Conservation (phyloP, 2,888 invertebrate genomes). For the Lasioglossum oenotherae region DNA sequence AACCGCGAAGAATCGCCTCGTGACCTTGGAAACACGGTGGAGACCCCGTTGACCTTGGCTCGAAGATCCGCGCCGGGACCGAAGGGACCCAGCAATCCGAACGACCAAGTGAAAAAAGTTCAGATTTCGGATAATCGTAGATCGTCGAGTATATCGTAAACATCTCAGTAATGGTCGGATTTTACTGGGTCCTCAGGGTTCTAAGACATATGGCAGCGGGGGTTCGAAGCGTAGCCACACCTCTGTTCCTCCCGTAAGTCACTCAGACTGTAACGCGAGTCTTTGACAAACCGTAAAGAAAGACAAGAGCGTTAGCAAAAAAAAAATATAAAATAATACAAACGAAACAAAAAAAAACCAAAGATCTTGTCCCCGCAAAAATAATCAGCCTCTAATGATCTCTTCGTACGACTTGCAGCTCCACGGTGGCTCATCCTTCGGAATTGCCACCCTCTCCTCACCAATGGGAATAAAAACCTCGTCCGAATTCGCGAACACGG, state of each 20-base stretch:
- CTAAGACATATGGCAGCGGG: slow-evolving; percentile 18
- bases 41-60: slow-evolving; percentile 50
- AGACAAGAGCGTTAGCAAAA: background rate
- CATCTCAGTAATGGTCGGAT: background rate
- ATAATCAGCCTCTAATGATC: slow-evolving; percentile 65
- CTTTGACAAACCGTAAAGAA: slow-evolving; percentile 17
- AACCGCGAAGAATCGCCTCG: background rate
- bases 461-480: slow-evolving; percentile 94
- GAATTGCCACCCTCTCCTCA: slow-evolving; percentile 99
- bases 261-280: slow-evolving; percentile 24
- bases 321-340: background rate
- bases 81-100: slow-evolving; percentile 41
- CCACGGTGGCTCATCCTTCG: slow-evolving; percentile 98
- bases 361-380: slow-evolving; percentile 16
- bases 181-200: slow-evolving; percentile 46
- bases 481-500: slow-evolving; percentile 59
- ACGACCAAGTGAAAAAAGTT: background rate
- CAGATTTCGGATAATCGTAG: background rate
- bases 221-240: slow-evolving; percentile 30
- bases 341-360: slow-evolving; percentile 5
- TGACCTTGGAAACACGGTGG: background rate
- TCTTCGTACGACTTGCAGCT: slow-evolving; percentile 88
- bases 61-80: slow-evolving; percentile 45
- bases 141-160: background rate
- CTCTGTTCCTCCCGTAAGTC: slow-evolving; percentile 56